Percentiles rank a stretch among this genome's conserved stretches.
Evolutionary conservation across 2,888 invertebrate genomes (phyloP).

Genomic region (Synergus umbraculus): DNA sequence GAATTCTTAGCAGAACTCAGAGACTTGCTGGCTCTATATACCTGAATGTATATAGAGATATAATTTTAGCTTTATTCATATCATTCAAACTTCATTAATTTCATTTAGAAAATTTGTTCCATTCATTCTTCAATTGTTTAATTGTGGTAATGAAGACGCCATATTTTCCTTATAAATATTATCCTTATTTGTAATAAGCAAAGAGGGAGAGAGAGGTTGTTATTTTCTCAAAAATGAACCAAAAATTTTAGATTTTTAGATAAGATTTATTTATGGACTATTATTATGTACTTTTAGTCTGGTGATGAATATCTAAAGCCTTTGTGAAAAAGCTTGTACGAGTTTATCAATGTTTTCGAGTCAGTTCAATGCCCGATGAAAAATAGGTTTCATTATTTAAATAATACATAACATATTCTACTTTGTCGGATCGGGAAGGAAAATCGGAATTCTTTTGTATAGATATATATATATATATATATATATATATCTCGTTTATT

Average conservation of each 20-base stretch:
- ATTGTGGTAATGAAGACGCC: too few relatives aligned
- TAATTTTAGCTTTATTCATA: constrained; percentile 29
- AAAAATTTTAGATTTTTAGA: too few relatives aligned
- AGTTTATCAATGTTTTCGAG: not conserved
- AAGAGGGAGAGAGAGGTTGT: too few relatives aligned
- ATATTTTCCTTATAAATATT: too few relatives aligned
- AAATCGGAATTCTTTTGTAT: not conserved
- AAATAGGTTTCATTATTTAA: not conserved
- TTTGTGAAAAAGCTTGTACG: not conserved
- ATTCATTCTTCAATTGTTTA: not conserved
- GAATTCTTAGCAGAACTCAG: constrained; percentile 28
- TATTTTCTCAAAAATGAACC: too few relatives aligned
- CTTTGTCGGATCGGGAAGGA: not conserved
- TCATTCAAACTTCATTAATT: not conserved
- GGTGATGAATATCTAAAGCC: too few relatives aligned
- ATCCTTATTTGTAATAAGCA: too few relatives aligned
- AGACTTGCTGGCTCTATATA: not conserved
- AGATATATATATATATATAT: not conserved
- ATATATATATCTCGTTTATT: not conserved
- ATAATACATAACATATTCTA: not conserved
- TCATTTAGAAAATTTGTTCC: constrained; percentile 7
- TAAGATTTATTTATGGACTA: too few relatives aligned
- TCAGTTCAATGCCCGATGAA: not conserved
- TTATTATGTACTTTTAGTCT: too few relatives aligned
- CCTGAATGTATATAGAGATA: not conserved